These are phyloP conservation scores for Drosophila paramelanica DNA, from an alignment of 2,888 invertebrate species.

Conservation along the genomic window DNA sequence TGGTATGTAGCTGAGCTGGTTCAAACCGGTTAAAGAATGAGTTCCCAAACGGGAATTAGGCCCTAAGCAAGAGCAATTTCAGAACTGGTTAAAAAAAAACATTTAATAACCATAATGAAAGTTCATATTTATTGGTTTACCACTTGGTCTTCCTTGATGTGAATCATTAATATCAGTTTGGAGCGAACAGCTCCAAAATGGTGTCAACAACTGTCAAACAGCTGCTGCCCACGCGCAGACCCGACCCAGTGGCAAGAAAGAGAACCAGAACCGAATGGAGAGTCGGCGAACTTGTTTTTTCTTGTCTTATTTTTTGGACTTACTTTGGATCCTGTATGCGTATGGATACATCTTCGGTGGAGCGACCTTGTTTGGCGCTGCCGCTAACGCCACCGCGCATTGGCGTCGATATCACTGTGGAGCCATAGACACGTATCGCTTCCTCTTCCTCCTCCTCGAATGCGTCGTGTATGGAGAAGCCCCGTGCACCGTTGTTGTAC, in stretches of 20 bases:
- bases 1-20: background rate
- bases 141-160: constrained; percentile 27
- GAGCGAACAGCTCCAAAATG: constrained; percentile 45
- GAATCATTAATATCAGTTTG: constrained; percentile 14
- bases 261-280: constrained; percentile 29
- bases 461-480: constrained; percentile 93
- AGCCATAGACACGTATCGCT: constrained; percentile 92
- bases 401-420: constrained; percentile 90
- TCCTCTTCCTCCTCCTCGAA: constrained; percentile 94
- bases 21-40: constrained; percentile 4
- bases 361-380: constrained; percentile 84
- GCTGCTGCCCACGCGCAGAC: constrained; percentile 48
- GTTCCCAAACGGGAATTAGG: background rate
- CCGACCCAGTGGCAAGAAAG: constrained; percentile 14
- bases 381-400: constrained; percentile 86
- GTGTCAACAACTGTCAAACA: constrained; percentile 58
- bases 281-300: constrained; percentile 37
- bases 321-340: constrained; percentile 86
- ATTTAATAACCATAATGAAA: background rate
- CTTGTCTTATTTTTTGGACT: constrained; percentile 48
- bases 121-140: background rate
- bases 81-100: background rate
- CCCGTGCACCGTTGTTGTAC: constrained; percentile 76
- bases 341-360: constrained; percentile 86
- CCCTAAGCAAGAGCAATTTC: background rate